phyloP scores from a whole-genome alignment of 2,797 vertebrate genomes.

The Antrozous pallidus region DNA sequence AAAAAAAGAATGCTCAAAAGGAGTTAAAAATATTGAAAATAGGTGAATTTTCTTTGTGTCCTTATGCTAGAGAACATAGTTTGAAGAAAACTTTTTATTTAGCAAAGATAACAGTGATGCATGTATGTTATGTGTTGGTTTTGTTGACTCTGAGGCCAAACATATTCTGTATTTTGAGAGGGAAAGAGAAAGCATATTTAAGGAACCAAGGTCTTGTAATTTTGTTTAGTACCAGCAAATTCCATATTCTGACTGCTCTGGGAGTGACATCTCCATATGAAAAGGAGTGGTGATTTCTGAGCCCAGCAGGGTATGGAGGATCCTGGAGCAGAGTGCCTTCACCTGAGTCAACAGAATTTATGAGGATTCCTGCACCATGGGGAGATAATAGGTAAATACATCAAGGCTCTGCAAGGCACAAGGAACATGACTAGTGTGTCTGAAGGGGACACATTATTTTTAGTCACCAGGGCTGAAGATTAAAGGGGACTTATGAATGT shows the following conservation, averaged over 20 bases:
- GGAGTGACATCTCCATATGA: neutral
- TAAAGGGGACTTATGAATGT: constrained; percentile 1
- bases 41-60: neutral
- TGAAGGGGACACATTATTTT: neutral
- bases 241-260: neutral
- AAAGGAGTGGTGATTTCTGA: neutral
- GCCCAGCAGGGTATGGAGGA: neutral
- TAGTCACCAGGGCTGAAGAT: neutral
- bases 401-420: neutral
- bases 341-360: neutral
- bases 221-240: neutral
- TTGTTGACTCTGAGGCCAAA: neutral
- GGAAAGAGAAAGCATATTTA: neutral
- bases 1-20: neutral
- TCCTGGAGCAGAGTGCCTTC: neutral
- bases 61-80: too few species aligned
- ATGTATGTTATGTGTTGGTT: neutral
- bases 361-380: neutral
- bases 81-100: neutral
- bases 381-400: neutral
- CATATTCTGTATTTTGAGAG: neutral
- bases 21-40: neutral
- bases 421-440: neutral
- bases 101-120: neutral
- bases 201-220: neutral